Evolutionary conservation across 2,113 vertebrate genomes (phyloP), one percentile per base, ranked within the genome.

Genomic region (Solea solea): DNA sequence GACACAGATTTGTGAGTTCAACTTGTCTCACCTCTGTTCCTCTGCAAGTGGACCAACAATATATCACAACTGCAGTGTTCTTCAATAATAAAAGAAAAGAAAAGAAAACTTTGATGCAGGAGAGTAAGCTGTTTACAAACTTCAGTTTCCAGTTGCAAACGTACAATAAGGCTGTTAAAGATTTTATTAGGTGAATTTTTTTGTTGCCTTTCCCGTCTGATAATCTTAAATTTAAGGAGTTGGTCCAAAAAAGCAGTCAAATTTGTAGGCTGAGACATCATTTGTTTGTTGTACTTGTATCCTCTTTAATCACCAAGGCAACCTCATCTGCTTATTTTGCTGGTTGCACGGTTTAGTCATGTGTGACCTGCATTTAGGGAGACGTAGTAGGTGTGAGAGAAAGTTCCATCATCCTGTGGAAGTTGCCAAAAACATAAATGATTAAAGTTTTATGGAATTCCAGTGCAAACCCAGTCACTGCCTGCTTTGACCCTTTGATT

Each of bases 241-340:
- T 6, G 34, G 34, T 34, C 34, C 34, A 34, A 34, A 34, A 34
- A 3, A 34, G 34, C 34, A 34, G 34, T 34, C 3, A 45, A 60
- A 58, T 55, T 8, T 49, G 55, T 16, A 53, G 69, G 63, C 76
- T 56, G 77, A 41, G 53, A 77, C 66, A 77, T 54, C 61, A 78
- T 13, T 2, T 74, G 63, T 87, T 92, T 90, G 78, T 85, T 84
- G 78, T 81, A 83, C 69, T 70, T 81, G 51, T 41, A 50, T 83
- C 69, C 76, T 39, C 66, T 70, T 57, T 53, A 55, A 86, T 90
- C 84, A 85, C 84, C 80, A 64, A 74, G 72, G 72, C 69, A 69
- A 76, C 74, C 80, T 82, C 51, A 14, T 54, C 21, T 88, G 90
- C 82, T 88, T 90, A 87, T 91, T 92, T 86, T 90, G 74, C 73